Percentiles rank a stretch among this genome's conserved stretches.
phyloP scores from a whole-genome alignment of 2,888 invertebrate species.

The Halocaridina rubra region DNA sequence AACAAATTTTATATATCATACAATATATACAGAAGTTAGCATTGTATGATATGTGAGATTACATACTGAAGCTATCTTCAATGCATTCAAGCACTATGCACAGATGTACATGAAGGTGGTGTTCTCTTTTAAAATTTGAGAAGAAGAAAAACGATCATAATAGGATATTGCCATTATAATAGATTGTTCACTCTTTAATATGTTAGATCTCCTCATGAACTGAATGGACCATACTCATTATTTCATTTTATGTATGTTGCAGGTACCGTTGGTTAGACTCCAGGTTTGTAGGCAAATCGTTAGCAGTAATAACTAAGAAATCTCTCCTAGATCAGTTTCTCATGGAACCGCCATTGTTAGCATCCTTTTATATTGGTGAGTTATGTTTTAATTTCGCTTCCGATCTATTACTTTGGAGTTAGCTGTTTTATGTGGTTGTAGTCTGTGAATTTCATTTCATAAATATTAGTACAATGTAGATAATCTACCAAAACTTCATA shows the following conservation, averaged over 20 bases:
- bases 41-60: too few relatives aligned
- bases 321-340: constrained; percentile 39
- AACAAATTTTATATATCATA: too few relatives aligned
- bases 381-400: too few relatives aligned
- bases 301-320: constrained; percentile 17
- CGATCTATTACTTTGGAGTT: too few relatives aligned
- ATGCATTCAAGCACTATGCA: too few relatives aligned
- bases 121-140: neutral
- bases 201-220: neutral
- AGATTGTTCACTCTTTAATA: neutral
- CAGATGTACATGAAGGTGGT: neutral
- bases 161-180: neutral
- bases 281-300: constrained; percentile 24
- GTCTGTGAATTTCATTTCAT: too few relatives aligned
- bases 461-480: too few relatives aligned
- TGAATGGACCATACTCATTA: neutral
- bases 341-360: constrained; percentile 44
- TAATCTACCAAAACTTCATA: too few relatives aligned
- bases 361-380: constrained; percentile 42
- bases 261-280: constrained; percentile 45
- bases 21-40: too few relatives aligned
- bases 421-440: too few relatives aligned
- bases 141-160: neutral
- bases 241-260: neutral
- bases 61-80: too few relatives aligned